A percentile compares a stretch with the other conserved stretches of the same genome.
Evolutionary conservation across 2,888 invertebrate genomes (phyloP).

Genomic region (Caenorhabditis wallacei): DNA sequence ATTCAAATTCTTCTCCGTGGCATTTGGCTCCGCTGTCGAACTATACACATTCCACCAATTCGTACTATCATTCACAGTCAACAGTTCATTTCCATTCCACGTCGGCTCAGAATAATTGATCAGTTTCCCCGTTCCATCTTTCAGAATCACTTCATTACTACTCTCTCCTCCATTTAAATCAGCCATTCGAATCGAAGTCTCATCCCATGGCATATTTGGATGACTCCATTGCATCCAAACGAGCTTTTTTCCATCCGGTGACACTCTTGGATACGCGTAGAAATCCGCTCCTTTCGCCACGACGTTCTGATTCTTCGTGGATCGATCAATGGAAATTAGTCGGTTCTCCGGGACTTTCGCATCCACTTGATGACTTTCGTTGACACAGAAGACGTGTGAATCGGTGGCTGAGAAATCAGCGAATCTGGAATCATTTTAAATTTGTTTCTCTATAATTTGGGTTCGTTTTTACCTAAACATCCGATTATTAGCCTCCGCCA

Average conservation of each 20-base stretch:
- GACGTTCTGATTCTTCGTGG: constrained; percentile 58
- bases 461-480: constrained; percentile 40
- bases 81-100: constrained; percentile 83
- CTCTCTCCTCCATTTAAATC: constrained; percentile 78
- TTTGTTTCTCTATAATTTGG: background rate
- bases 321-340: constrained; percentile 64
- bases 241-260: constrained; percentile 84
- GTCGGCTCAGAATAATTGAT: constrained; percentile 83
- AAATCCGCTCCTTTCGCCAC: constrained; percentile 84
- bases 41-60: constrained; percentile 84
- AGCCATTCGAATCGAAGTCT: constrained; percentile 83
- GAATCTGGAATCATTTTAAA: constrained; percentile 57
- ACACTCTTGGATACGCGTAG: constrained; percentile 84
- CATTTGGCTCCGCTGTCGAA: constrained; percentile 70
- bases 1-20: constrained; percentile 62
- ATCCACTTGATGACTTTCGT: constrained; percentile 57
- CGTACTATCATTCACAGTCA: constrained; percentile 83
- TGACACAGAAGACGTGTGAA: constrained; percentile 64
- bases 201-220: constrained; percentile 85
- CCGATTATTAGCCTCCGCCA: constrained; percentile 56
- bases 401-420: constrained; percentile 63
- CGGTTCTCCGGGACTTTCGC: constrained; percentile 67
- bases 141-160: constrained; percentile 47
- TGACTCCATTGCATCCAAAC: constrained; percentile 85
- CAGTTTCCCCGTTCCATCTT: constrained; percentile 63